Conservation (phyloP, 2,888 invertebrate species). For the Dilophus febrilis region DNA sequence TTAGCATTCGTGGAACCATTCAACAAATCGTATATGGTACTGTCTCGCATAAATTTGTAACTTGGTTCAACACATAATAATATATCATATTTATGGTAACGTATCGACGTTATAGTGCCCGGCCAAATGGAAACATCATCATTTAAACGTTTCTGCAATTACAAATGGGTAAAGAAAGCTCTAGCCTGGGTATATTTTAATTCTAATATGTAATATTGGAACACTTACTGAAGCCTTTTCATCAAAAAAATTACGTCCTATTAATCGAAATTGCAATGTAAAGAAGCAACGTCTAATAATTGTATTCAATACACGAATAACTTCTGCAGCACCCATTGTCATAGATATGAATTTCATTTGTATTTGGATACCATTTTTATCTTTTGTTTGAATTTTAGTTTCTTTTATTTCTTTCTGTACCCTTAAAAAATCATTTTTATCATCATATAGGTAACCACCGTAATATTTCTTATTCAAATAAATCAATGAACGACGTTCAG, state of each 20-base stretch:
- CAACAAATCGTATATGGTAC: slow-evolving; percentile 51
- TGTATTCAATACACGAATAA: slow-evolving; percentile 58
- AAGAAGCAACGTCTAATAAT: slow-evolving; percentile 42
- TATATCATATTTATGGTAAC: slow-evolving; percentile 63
- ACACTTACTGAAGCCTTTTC: slow-evolving; percentile 40
- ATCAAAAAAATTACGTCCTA: slow-evolving; percentile 60
- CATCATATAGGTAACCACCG: slow-evolving; percentile 62
- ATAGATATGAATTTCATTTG: slow-evolving; percentile 42
- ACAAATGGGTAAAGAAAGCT: no score
- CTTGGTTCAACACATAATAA: slow-evolving; percentile 63
- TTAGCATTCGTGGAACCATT: no score
- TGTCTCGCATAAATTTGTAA: slow-evolving; percentile 67
- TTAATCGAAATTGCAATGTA: slow-evolving; percentile 43
- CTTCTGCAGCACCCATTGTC: slow-evolving; percentile 45
- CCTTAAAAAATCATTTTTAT: no score
- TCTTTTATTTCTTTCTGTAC: slow-evolving; percentile 22
- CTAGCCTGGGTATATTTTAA: no score
- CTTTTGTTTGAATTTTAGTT: slow-evolving; percentile 37
- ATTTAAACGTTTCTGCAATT: no score
- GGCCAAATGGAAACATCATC: no score
- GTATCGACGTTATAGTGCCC: slow-evolving; percentile 68
- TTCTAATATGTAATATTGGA: slow-evolving; percentile 1
- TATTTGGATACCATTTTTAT: no score
- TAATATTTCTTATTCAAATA: slow-evolving; percentile 35
- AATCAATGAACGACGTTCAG: slow-evolving; percentile 40